A percentile compares a stretch with the other conserved stretches of the same genome.
phyloP scores from a whole-genome alignment of 1,140 invertebrate genomes.

The Drosophila santomea region DNA sequence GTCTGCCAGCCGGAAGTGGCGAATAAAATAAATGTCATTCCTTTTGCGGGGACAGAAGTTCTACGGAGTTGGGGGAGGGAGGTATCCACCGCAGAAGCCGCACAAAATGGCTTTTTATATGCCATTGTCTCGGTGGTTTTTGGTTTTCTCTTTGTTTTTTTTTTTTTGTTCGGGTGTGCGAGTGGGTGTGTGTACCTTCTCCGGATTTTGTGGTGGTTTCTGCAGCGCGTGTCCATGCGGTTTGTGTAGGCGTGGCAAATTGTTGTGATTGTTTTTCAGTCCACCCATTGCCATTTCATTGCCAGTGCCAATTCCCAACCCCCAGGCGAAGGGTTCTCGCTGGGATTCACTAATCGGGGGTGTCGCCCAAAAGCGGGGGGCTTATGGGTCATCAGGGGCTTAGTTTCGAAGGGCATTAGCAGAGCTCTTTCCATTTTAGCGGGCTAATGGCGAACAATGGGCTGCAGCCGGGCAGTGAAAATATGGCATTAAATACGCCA shows the following conservation, averaged over 20 bases:
- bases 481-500: constrained; percentile 11
- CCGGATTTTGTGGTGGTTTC: constrained; percentile 7
- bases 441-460: constrained; percentile 16
- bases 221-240: constrained; percentile 72
- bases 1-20: constrained; percentile 77
- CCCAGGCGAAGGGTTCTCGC: constrained; percentile 1
- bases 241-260: constrained; percentile 78
- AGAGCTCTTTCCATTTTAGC: constrained; percentile 17
- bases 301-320: background rate
- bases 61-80: too few relatives aligned
- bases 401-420: constrained; percentile 25
- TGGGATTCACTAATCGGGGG: constrained; percentile 34
- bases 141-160: background rate
- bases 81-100: constrained; percentile 53
- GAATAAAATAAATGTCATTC: constrained; percentile 82
- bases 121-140: constrained; percentile 44
- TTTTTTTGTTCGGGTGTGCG: background rate
- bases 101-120: constrained; percentile 80
- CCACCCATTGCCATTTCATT: constrained; percentile 29
- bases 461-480: constrained; percentile 1
- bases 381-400: constrained; percentile 33
- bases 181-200: background rate
- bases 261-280: constrained; percentile 77
- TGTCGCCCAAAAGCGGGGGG: constrained; percentile 15
- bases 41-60: constrained; percentile 7